phyloP scores from a whole-genome alignment of 2,797 vertebrate species.

The Semaprochilodus insignis region DNA sequence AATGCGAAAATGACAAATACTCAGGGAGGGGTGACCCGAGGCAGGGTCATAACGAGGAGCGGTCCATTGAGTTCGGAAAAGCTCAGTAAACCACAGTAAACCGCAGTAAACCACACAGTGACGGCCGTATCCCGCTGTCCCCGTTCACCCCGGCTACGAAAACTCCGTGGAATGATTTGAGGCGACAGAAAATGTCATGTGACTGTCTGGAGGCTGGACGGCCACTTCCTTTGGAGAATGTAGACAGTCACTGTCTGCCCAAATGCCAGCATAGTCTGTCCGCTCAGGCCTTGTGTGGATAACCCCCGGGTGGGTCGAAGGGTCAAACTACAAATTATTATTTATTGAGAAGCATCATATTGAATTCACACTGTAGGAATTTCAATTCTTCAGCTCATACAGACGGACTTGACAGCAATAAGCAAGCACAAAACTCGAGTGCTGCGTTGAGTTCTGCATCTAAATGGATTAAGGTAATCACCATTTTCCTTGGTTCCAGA shows the following conservation, averaged over 20 bases:
- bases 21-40: constrained; percentile 20
- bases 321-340: no score
- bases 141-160: neutral
- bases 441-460: no score
- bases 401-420: no score
- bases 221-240: constrained; percentile 24
- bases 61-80: neutral
- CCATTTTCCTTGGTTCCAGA: no score
- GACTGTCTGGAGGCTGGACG: constrained; percentile 17
- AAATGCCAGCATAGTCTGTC: neutral
- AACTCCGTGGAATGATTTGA: constrained; percentile 1
- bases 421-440: no score
- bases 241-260: constrained; percentile 35
- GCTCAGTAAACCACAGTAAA: neutral
- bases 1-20: constrained; percentile 25
- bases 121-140: constrained; percentile 22
- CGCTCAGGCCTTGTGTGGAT: neutral
- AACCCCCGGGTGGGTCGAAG: neutral
- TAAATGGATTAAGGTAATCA: no score
- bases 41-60: neutral
- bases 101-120: constrained; percentile 29
- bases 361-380: no score
- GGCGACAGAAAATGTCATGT: no score
- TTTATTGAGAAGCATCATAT: no score
- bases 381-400: no score